These are phyloP conservation scores for Boulengerochromis microlepis DNA, from an alignment of 2,113 vertebrate species.

Conservation along the genomic window DNA sequence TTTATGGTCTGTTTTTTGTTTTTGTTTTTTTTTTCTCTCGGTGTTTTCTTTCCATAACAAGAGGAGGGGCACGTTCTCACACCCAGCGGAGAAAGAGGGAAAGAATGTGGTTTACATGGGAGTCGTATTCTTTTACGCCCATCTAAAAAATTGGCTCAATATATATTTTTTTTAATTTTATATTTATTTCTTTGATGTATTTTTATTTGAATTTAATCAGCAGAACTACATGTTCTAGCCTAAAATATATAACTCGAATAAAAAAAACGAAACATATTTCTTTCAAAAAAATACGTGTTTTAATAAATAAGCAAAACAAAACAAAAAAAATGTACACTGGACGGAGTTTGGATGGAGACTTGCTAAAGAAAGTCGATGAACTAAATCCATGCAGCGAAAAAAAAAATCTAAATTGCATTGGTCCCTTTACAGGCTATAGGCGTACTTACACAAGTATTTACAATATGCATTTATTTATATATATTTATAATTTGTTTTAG, in stretches of 20 bases:
- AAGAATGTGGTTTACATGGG: neutral
- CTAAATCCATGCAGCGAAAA: constrained; percentile 66
- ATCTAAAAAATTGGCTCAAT: neutral
- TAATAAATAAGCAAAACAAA: constrained; percentile 90
- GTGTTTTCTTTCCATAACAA: constrained; percentile 47
- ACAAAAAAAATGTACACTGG: constrained; percentile 74
- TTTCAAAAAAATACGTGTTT: constrained; percentile 82
- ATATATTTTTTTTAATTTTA: neutral
- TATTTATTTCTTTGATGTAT: neutral
- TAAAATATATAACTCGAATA: neutral
- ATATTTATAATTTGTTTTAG: constrained; percentile 58
- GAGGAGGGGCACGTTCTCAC: constrained; percentile 2
- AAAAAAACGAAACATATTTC: constrained; percentile 40
- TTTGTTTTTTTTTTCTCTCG: neutral
- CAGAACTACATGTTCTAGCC: neutral
- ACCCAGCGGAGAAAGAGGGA: neutral
- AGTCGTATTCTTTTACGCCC: neutral
- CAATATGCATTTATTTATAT: constrained; percentile 59
- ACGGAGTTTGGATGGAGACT: constrained; percentile 58
- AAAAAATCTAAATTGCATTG: constrained; percentile 65
- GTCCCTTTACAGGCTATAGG: constrained; percentile 64
- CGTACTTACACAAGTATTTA: constrained; percentile 63
- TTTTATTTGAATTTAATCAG: neutral
- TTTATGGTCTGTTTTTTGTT: constrained; percentile 39
- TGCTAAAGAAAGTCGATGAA: constrained; percentile 48